Percentiles rank a stretch among this genome's conserved stretches.
Evolutionary conservation across 1,140 invertebrate genomes (phyloP).

Genomic region (Bilobella aurantiaca): DNA sequence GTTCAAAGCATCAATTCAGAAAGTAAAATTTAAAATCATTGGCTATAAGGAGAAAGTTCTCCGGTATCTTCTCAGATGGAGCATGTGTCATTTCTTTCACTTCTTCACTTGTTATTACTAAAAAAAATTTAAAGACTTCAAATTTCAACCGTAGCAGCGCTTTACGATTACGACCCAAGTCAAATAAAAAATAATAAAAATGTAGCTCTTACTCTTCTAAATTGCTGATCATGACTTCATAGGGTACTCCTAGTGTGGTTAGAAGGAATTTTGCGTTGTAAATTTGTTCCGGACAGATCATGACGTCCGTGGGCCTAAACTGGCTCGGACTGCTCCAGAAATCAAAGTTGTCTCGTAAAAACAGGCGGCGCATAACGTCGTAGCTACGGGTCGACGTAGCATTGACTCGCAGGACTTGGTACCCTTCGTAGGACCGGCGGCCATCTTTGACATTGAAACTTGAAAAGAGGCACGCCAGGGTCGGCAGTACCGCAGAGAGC

Average conservation of each 20-base stretch:
- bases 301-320: slow-evolving; percentile 18
- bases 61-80: too few species aligned
- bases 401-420: slow-evolving; percentile 22
- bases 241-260: slow-evolving; percentile 10
- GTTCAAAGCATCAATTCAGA: too few species aligned
- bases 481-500: slow-evolving; percentile 13
- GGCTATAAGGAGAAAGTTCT: too few species aligned
- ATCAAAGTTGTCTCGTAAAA: slow-evolving; percentile 20
- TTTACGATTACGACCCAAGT: too few species aligned
- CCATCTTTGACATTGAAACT: slow-evolving; percentile 11
- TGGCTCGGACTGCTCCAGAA: slow-evolving; percentile 20
- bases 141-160: too few species aligned
- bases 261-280: slow-evolving; percentile 17
- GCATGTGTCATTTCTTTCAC: too few species aligned
- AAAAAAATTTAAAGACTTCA: too few species aligned
- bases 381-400: not conserved
- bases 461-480: slow-evolving; percentile 25
- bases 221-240: slow-evolving; percentile 15
- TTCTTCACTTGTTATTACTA: too few species aligned
- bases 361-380: slow-evolving; percentile 15
- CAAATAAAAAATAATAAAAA: not conserved
- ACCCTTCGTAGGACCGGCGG: slow-evolving; percentile 10
- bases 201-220: slow-evolving; percentile 14
- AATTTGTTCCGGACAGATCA: slow-evolving; percentile 27
- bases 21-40: not conserved